Percentiles rank a stretch among this genome's conserved stretches.
Evolutionary conservation across 2,797 vertebrate genomes (phyloP).

Genomic region (Eulemur albifrons): DNA sequence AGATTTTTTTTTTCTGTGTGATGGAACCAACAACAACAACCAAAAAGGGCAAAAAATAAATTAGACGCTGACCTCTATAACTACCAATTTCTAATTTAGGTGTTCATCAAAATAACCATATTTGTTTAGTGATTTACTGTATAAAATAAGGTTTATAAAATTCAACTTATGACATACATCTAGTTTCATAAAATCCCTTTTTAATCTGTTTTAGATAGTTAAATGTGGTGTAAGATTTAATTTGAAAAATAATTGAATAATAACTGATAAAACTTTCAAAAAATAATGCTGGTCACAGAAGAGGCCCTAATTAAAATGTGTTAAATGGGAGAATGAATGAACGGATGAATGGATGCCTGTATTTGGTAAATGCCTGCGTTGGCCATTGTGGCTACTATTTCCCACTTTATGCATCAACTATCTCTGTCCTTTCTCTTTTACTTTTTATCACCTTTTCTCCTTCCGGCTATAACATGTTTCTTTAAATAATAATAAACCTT

Average conservation of each 20-base stretch:
- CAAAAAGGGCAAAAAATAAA: slow-evolving; percentile 42
- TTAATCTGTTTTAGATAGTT: not conserved
- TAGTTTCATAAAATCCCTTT: not conserved
- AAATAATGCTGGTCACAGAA: not conserved
- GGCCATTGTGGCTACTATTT: not conserved
- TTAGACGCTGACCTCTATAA: not conserved
- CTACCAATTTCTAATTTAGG: slow-evolving; percentile 22
- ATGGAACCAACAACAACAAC: not conserved
- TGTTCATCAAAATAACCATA: not conserved
- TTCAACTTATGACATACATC: not conserved
- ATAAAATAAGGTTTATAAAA: not conserved
- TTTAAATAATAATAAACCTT: not conserved
- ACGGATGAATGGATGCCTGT: not conserved
- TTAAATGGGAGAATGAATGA: not conserved
- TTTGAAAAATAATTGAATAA: slow-evolving; percentile 25
- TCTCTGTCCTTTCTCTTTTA: not conserved
- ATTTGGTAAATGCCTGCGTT: not conserved
- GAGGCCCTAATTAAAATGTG: not conserved
- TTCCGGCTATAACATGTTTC: not conserved
- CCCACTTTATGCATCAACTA: not conserved
- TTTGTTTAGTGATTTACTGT: not conserved
- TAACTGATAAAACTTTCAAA: not conserved
- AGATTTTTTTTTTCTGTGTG: not conserved
- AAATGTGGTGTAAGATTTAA: not conserved
- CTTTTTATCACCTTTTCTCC: not conserved